These are phyloP conservation scores for Hirtodrosophila duncani DNA, from an alignment of 2,888 invertebrate species.

Conservation along the genomic window DNA sequence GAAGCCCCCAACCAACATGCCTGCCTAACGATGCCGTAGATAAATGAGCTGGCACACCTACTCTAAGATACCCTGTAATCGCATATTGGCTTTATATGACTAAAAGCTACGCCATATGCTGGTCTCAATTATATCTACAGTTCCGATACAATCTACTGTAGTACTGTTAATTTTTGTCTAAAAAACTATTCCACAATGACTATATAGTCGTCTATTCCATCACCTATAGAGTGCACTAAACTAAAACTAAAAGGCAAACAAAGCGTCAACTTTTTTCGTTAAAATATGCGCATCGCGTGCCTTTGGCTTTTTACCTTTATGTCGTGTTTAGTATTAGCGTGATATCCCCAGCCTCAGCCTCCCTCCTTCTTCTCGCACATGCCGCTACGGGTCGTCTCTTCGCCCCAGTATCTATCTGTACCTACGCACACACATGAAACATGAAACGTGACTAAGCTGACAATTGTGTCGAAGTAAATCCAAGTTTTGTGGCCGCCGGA, in stretches of 20 bases:
- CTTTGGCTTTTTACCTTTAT: constrained; percentile 68
- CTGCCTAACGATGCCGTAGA: no score
- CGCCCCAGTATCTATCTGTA: no score
- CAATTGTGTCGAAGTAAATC: constrained; percentile 71
- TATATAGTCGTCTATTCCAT: no score
- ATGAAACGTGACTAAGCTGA: constrained; percentile 70
- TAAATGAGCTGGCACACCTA: no score
- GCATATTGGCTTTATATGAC: no score
- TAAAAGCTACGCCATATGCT: no score
- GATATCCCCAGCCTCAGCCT: background rate
- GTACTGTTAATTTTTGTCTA: no score
- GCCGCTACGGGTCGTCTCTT: constrained; percentile 31
- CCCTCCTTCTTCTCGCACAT: constrained; percentile 17
- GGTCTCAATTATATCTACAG: no score
- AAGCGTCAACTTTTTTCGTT: constrained; percentile 48
- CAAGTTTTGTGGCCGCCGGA: constrained; percentile 63
- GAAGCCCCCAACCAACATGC: constrained; percentile 29
- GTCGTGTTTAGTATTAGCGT: constrained; percentile 65
- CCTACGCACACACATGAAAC: constrained; percentile 23
- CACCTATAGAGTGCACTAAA: background rate
- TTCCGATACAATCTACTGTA: no score
- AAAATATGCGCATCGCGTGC: constrained; percentile 69
- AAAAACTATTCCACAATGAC: no score
- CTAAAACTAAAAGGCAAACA: constrained; percentile 45
- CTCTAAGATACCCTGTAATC: no score